Conservation (phyloP, 1,140 invertebrate species). For the Penaeus japonicus region DNA sequence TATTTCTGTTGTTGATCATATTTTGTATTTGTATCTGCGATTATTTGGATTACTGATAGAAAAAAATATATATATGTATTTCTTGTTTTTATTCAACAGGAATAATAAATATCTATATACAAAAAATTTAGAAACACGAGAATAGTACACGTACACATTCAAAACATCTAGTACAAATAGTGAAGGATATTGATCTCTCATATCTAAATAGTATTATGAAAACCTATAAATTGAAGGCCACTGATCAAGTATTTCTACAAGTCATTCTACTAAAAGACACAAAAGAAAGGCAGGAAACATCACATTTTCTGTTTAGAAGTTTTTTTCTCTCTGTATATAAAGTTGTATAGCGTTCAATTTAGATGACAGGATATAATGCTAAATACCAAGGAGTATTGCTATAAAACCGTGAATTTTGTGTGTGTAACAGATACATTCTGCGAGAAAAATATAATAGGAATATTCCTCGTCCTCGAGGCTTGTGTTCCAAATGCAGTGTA, state of each 20-base stretch:
- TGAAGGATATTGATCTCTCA: background rate
- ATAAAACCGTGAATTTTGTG: no score
- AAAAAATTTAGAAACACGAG: slow-evolving; percentile 9
- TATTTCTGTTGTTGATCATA: no score
- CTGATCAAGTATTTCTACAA: slow-evolving; percentile 32
- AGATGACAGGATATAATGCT: no score
- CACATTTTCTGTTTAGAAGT: background rate
- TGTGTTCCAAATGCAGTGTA: no score
- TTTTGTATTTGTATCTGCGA: background rate
- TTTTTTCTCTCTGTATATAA: background rate
- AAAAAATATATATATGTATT: background rate
- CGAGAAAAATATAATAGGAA: no score
- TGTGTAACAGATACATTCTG: no score
- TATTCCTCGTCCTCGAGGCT: no score
- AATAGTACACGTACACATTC: background rate
- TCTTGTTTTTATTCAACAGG: slow-evolving; percentile 1
- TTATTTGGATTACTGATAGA: no score
- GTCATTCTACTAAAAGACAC: background rate
- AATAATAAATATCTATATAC: slow-evolving; percentile 18
- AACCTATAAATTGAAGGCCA: background rate
- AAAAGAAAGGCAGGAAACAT: background rate
- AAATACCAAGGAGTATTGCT: no score
- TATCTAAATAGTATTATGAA: background rate
- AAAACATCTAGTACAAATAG: slow-evolving; percentile 1
- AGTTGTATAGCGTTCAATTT: background rate